phyloP scores from a whole-genome alignment of 2,888 invertebrate genomes.

The Thecocarcelia acutangulata region DNA sequence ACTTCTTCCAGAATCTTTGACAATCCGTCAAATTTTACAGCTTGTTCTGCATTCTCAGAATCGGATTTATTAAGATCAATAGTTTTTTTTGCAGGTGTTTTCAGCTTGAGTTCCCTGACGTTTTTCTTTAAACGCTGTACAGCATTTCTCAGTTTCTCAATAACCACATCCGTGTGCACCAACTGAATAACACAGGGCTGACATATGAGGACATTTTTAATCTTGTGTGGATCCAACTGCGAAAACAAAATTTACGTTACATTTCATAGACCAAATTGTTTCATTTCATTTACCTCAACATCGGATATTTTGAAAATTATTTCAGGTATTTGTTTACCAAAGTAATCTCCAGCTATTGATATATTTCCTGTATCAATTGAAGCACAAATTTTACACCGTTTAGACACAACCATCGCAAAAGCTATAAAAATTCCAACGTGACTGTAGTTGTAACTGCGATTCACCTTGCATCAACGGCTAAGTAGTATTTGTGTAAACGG shows the following conservation, averaged over 20 bases:
- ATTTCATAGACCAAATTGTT: background rate
- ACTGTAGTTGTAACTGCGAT: background rate
- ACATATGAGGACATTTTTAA: constrained; percentile 44
- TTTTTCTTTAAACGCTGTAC: constrained; percentile 26
- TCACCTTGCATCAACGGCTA: no score
- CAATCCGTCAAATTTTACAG: background rate
- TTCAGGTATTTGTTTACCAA: constrained; percentile 48
- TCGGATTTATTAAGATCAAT: background rate
- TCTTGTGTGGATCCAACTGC: constrained; percentile 51
- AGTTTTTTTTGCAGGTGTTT: constrained; percentile 1
- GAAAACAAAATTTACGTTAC: background rate
- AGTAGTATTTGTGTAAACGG: no score
- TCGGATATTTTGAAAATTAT: constrained; percentile 46
- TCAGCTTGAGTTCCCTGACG: constrained; percentile 8
- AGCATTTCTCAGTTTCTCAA: constrained; percentile 41
- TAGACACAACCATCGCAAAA: constrained; percentile 55
- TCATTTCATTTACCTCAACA: constrained; percentile 34
- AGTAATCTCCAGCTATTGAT: constrained; percentile 52
- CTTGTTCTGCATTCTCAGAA: background rate
- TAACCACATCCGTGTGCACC: constrained; percentile 28
- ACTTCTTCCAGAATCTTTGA: background rate
- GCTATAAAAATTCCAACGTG: background rate
- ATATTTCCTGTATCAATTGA: constrained; percentile 35
- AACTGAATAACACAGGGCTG: constrained; percentile 43
- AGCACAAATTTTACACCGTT: constrained; percentile 60